Evolutionary conservation across 1,140 invertebrate species (phyloP), one percentile per base, ranked within the genome.

Genomic region (Apis laboriosa): DNA sequence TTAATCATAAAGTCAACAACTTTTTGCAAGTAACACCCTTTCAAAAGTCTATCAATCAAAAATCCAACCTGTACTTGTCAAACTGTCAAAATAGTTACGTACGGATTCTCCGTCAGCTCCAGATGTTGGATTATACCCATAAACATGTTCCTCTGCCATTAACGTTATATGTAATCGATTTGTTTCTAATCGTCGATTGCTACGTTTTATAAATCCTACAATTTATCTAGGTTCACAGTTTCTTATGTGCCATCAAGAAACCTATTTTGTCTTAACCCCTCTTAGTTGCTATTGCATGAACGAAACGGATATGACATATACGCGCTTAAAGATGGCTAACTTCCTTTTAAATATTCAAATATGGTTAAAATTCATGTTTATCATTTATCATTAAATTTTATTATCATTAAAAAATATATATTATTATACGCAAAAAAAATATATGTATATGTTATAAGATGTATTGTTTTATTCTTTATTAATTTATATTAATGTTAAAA

Each of bases 121-220:
- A 91, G 89, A 87, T 87, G 91, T 89, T 88, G 93, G 92, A 92
- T 92, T 93, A 86, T 94, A 94, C 89, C 94, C 94, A 89, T 94
- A 94, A 85, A 93, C 93, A 93, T 94, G 91, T 90, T 94, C 93
- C 84, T 94, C 93, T 94, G 94, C 93, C 93, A 94, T 94, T 91
- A 94, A 94, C 93, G 90, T 92, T 89, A 89, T 77, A 78, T 92
- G 43, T 88, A 77, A 78, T 84, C 78, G 67, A 87, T 89, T 90
- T 78, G 76, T 81, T 78, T 71, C 63, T 71, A 90, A 88, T 83
- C 84, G 80, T 87, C 77, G 84, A 86, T 64, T 72, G 64, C 83
- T 86, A 51, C 58, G 79, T 86, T 60, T 86, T 80, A 81, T 81
- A 87, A 85, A 80, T 86, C 63, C 85, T 80, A 81, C 82, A 87